Evolutionary conservation across 1,140 invertebrate genomes (phyloP).

Genomic region (Asobara japonica): DNA sequence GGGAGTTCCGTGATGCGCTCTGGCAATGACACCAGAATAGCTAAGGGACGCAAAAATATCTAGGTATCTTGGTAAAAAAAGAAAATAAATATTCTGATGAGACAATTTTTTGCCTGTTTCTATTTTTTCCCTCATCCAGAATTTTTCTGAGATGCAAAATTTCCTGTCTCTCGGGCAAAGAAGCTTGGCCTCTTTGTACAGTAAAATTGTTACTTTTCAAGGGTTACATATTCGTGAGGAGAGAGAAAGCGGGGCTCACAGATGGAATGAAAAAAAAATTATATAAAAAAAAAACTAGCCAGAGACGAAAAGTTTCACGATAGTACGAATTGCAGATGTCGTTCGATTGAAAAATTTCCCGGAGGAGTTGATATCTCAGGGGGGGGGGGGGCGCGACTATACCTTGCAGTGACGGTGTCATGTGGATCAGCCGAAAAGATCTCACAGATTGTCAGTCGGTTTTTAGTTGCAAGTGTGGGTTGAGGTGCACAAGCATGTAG

Average conservation of each 20-base stretch:
- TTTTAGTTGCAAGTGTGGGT: neutral
- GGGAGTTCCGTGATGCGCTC: neutral
- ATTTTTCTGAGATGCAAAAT: conserved; percentile 31
- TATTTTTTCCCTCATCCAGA: neutral
- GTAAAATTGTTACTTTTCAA: conserved; percentile 29
- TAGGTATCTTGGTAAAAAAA: neutral
- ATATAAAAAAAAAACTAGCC: neutral
- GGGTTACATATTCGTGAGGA: conserved; percentile 17
- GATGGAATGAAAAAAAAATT: conserved; percentile 1
- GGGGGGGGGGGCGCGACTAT: neutral
- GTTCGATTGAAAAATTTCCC: conserved; percentile 48
- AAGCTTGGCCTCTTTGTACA: conserved; percentile 25
- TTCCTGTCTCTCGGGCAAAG: neutral
- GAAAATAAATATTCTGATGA: conserved; percentile 1
- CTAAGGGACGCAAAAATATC: neutral
- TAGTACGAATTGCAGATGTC: conserved; percentile 38
- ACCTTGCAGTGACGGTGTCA: neutral
- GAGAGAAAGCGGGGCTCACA: neutral
- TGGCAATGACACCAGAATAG: neutral
- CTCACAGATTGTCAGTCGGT: neutral
- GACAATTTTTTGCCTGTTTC: neutral
- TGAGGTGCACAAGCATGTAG: neutral
- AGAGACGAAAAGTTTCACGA: neutral
- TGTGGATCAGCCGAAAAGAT: conserved; percentile 2
- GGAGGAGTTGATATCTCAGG: conserved; percentile 31